Evolutionary conservation across 2,113 vertebrate species (phyloP).

Genomic region (Sakesphorus luctuosus): DNA sequence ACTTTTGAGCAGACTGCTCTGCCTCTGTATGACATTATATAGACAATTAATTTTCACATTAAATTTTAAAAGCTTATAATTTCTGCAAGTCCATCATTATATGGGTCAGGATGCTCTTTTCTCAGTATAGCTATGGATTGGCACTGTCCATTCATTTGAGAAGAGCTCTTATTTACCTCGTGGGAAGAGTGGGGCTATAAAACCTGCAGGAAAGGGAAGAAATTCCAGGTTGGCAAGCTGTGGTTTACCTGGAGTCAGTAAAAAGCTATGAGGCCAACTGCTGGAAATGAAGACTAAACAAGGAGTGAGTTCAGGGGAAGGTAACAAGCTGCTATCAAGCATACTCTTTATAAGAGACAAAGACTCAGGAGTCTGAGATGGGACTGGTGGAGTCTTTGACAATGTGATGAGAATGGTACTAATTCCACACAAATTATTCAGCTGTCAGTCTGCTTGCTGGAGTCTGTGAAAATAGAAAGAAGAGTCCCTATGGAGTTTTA

Average conservation of each 20-base stretch:
- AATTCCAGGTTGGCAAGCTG: slow-evolving; percentile 17
- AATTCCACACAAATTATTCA: not conserved
- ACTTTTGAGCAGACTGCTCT: not conserved
- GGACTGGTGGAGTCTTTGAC: not conserved
- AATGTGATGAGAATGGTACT: not conserved
- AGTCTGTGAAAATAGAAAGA: not conserved
- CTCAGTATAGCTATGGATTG: not conserved
- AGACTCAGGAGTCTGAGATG: not conserved
- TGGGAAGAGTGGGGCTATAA: not conserved
- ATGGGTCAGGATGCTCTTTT: not conserved
- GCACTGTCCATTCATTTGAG: not conserved
- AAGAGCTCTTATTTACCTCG: not conserved
- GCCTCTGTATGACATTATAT: not conserved
- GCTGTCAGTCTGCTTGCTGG: not conserved
- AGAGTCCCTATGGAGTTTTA: not conserved
- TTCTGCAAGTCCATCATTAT: not conserved
- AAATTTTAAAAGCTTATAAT: not conserved
- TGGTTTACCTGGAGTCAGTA: slow-evolving; percentile 3
- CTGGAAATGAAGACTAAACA: not conserved
- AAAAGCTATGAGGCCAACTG: not conserved
- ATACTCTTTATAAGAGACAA: not conserved
- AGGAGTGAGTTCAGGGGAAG: not conserved
- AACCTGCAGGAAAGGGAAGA: slow-evolving; percentile 9
- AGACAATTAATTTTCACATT: not conserved
- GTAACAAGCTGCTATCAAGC: not conserved